Conservation (phyloP, 2,888 invertebrate species). For the Brachycybe producta region DNA sequence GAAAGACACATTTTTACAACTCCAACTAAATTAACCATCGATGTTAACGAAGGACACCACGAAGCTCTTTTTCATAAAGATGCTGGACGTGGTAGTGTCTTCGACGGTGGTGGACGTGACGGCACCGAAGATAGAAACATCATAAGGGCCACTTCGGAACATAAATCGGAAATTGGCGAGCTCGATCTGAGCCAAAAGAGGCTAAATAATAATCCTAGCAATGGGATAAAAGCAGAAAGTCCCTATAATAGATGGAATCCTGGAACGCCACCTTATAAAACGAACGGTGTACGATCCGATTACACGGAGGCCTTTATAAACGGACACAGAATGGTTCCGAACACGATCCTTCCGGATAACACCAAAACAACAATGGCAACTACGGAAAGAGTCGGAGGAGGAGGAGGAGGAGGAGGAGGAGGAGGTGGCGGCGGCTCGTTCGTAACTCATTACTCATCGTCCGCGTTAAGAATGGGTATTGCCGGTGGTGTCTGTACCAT, state of each 20-base stretch:
- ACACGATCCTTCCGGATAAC: conserved; percentile 8
- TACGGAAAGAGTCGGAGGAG: conserved; percentile 27
- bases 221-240: neutral
- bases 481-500: conserved; percentile 69
- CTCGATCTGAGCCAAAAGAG: conserved; percentile 10
- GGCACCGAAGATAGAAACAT: conserved; percentile 3
- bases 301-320: conserved; percentile 40
- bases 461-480: conserved; percentile 86
- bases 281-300: conserved; percentile 66
- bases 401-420: conserved; percentile 26
- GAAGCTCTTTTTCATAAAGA: conserved; percentile 7
- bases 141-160: too few relatives aligned
- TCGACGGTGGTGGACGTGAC: conserved; percentile 28
- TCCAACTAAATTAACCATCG: too few relatives aligned
- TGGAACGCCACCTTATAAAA: conserved; percentile 7
- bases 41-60: conserved; percentile 10
- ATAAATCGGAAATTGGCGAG: too few relatives aligned
- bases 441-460: conserved; percentile 36
- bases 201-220: conserved; percentile 9
- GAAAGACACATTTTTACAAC: neutral
- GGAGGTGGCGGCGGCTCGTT: conserved; percentile 9
- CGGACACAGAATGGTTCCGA: conserved; percentile 20
- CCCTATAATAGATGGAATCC: neutral
- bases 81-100: conserved; percentile 27
- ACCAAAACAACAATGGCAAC: conserved; percentile 16